Conservation (phyloP, 2,888 invertebrate genomes). For the Julus scandinavius region DNA sequence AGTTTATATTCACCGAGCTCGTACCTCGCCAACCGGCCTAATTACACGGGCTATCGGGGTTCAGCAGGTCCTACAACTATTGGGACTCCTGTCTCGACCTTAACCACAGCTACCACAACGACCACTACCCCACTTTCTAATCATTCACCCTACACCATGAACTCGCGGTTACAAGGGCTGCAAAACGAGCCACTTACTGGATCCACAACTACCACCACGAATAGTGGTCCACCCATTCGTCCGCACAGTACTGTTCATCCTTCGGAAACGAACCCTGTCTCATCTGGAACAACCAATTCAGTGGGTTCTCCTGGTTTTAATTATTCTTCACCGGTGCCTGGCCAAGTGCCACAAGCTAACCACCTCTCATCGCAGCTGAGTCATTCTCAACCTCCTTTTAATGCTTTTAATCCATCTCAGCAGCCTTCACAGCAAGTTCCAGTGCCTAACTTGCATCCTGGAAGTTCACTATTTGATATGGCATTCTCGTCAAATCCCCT, state of each 20-base stretch:
- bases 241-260: constrained; percentile 39
- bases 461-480: constrained; percentile 53
- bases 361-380: constrained; percentile 45
- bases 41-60: constrained; percentile 69
- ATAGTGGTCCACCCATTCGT: neutral
- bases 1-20: constrained; percentile 75
- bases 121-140: constrained; percentile 55
- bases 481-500: constrained; percentile 83
- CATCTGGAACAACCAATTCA: constrained; percentile 4
- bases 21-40: constrained; percentile 78
- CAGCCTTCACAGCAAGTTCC: constrained; percentile 6
- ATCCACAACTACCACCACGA: neutral
- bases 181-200: constrained; percentile 38
- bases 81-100: constrained; percentile 55
- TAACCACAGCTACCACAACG: constrained; percentile 59
- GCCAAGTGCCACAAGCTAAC: constrained; percentile 47
- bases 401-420: constrained; percentile 48
- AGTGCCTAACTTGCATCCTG: constrained; percentile 49
- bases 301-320: constrained; percentile 46
- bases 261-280: neutral
- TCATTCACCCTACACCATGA: neutral
- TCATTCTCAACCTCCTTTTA: constrained; percentile 43
- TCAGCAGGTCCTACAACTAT: constrained; percentile 55
- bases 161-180: constrained; percentile 47
- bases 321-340: constrained; percentile 1